Evolutionary conservation across 2,888 invertebrate species (phyloP), one percentile per base, ranked within the genome.

Genomic region (Hermodice carunculata): DNA sequence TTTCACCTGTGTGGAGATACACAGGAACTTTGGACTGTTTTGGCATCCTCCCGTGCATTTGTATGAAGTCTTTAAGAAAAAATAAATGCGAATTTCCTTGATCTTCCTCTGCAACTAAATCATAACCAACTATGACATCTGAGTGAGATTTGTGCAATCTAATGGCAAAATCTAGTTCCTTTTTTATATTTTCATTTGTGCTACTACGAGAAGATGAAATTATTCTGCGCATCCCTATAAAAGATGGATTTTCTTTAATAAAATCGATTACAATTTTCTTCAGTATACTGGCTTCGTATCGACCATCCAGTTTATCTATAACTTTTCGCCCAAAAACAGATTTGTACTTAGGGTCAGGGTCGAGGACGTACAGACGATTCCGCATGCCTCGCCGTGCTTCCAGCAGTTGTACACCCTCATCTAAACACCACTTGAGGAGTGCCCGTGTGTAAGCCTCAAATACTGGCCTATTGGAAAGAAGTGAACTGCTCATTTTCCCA

Each of bases 21-120:
- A 73, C 51, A 0, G 67, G 65, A 6, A 74, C 49, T 11, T 5
- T 57, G 31, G 63, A 60, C 22, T 60, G 24, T 11, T 43, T n/a
- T 5, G 62, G 58, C 3, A 19, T 29, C 3, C n/a, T 11, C 37
- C 64, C 46, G 42, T 67, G 62, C 29, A 56, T 29, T 17, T 51
- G 43, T 6, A 73, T 5, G 42, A 69, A 65, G 14, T 69, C 40
- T 22, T 64, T 53, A 3, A 74, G 34, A 56, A 57, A 71, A 60
- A 58, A 64, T 11, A 74, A 57, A 19, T 63, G 61, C 3, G 74
- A 63, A 28, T 70, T 61, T 0, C 74, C 74, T 6, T 44, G 43
- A 31, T 74, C 74, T 46, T 74, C 74, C 31, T 74, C 61, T 11
- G 57, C 71, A 0, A 74, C 74, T 32, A 69, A 22, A 43, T 74